Evolutionary conservation across 2,113 vertebrate species (phyloP).

Genomic region (Sturnus vulgaris): DNA sequence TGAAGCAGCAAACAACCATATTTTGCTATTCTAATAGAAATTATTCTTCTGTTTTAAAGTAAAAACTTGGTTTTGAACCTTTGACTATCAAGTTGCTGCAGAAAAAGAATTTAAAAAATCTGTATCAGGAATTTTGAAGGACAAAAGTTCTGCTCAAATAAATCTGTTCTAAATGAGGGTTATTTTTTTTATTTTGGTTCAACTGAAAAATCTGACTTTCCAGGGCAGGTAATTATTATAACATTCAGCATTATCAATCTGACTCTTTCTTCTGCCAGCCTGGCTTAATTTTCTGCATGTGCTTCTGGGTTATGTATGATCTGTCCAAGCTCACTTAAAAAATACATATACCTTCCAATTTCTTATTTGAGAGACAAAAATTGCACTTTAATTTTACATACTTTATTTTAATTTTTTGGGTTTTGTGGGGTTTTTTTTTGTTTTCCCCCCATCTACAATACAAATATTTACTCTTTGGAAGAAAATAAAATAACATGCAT

Average conservation of each 20-base stretch:
- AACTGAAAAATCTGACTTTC: neutral
- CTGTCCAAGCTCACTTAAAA: neutral
- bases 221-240: neutral
- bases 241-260: neutral
- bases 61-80: neutral
- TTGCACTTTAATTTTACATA: neutral
- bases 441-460: too few species aligned
- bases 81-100: neutral
- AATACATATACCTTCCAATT: too few species aligned
- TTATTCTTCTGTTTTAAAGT: neutral
- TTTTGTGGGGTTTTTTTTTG: neutral
- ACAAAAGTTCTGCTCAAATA: neutral
- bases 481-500: neutral
- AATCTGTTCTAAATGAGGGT: accelerated
- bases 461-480: neutral
- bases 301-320: neutral
- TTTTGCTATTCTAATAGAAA: neutral
- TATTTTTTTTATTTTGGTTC: neutral
- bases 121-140: accelerated
- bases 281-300: neutral
- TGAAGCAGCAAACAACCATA: neutral
- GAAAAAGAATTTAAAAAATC: neutral
- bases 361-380: neutral
- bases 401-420: neutral
- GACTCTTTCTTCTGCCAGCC: neutral